Conservation (phyloP, 2,113 vertebrate species). For the Progne subis region DNA sequence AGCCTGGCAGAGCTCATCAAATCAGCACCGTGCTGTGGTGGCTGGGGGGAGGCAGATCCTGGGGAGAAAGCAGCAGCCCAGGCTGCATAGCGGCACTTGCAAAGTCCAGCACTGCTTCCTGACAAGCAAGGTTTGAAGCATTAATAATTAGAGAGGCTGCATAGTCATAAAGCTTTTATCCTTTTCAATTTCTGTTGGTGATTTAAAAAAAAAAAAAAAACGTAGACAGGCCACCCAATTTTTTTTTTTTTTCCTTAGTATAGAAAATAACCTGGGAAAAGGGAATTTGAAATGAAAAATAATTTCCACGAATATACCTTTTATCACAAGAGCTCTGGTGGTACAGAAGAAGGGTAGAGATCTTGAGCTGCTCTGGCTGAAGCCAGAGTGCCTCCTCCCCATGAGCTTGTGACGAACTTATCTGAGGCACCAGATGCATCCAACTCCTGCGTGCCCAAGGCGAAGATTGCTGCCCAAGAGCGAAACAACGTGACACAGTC, state of each 20-base stretch:
- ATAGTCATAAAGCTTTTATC: neutral
- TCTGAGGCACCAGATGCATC: neutral
- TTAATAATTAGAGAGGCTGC: neutral
- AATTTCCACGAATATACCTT: neutral
- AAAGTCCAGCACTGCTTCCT: neutral
- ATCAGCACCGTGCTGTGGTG: accelerated
- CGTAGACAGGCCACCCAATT: accelerated
- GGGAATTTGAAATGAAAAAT: neutral
- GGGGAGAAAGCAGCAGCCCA: neutral
- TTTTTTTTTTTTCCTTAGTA: neutral
- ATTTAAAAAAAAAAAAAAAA: neutral
- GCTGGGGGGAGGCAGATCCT: neutral
- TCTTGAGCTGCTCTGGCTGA: neutral
- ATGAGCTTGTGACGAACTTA: accelerated
- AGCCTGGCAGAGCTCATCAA: neutral
- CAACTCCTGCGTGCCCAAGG: neutral
- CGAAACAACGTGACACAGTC: neutral
- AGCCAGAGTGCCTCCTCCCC: neutral
- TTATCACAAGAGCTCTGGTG: neutral
- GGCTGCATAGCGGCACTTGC: neutral
- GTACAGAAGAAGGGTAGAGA: neutral
- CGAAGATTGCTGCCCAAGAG: neutral
- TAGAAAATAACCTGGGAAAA: neutral
- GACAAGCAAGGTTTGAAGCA: neutral
- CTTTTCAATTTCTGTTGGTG: neutral